Evolutionary conservation across 2,888 invertebrate species (phyloP), one percentile per base, ranked within the genome.

Genomic region (Gnatocerus cornutus): DNA sequence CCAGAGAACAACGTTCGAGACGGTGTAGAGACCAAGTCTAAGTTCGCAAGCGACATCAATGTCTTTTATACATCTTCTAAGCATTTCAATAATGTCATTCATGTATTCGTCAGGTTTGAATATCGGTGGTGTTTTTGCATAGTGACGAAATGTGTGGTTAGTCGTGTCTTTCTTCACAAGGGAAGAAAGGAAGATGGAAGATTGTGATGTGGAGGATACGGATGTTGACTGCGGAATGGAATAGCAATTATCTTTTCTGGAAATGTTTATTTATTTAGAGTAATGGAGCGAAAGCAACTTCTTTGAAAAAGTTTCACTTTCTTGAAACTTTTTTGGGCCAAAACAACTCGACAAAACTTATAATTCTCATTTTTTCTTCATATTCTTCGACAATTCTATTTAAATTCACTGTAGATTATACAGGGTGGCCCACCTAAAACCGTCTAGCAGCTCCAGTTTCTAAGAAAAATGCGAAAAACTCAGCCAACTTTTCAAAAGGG

Each of bases 1-100:
- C 62, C 50, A 70, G 70, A 70, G 70, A 67, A 62, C 70, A 67
- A 67, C 70, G 62, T 63, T 53, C 59, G 27, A 27, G 14, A 33
- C 61, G 45, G 41, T 43, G 53, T 27, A 29, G 39, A 55, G 53
- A 46, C 68, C 55, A 53, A 55, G 68, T 65, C 65, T 65, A 55
- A 10, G n/a, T 30, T 39, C 9, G 33, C 33, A 33, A 33, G 3
- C n/a, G 33, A 33, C n/a, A 33, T 33, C 33, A 9, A 33, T 4
- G 9, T 33, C 16, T 56, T 65, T 65, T 65, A 65, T 65, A 65
- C 43, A 10, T 43, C 33, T 33, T 6, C 33, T n/a, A 41, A 27
- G 37, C 21, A 65, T 65, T 48, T 56, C 37, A 56, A 65, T 56
- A 65, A 56, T 65, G 56, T 5, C 37, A 65, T 65, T 65, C 65